phyloP scores from a whole-genome alignment of 2,113 vertebrate species.

The Hyperoodon ampullatus region DNA sequence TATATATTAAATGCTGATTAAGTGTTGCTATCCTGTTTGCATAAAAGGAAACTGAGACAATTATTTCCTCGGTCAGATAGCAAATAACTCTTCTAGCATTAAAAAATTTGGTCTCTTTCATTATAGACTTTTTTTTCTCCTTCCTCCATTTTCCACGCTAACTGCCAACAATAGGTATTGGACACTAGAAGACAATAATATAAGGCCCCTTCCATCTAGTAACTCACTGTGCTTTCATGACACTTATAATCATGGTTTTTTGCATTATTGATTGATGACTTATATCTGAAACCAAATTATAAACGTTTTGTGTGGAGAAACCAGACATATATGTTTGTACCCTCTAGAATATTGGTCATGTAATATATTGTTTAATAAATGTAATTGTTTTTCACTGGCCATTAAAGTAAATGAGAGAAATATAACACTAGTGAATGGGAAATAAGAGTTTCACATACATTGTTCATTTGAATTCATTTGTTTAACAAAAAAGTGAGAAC shows the following conservation, averaged over 20 bases:
- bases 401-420: slow-evolving; percentile 34
- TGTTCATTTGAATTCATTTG: neutral
- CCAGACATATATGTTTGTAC: neutral
- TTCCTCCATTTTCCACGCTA: neutral
- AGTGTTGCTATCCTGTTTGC: neutral
- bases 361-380: neutral
- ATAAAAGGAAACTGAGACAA: neutral
- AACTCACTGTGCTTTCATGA: neutral
- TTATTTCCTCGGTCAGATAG: neutral
- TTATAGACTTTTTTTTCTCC: neutral
- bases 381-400: neutral
- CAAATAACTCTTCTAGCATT: neutral
- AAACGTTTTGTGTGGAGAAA: neutral
- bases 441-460: neutral
- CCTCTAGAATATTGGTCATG: neutral
- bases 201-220: neutral
- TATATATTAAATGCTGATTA: neutral
- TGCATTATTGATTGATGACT: neutral
- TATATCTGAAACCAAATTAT: slow-evolving; percentile 1
- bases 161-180: neutral
- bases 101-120: neutral
- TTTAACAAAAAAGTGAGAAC: neutral
- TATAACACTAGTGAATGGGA: neutral
- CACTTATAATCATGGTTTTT: neutral
- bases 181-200: neutral